Evolutionary conservation across 2,888 invertebrate species (phyloP).

Genomic region (Mesorhabditis belari): DNA sequence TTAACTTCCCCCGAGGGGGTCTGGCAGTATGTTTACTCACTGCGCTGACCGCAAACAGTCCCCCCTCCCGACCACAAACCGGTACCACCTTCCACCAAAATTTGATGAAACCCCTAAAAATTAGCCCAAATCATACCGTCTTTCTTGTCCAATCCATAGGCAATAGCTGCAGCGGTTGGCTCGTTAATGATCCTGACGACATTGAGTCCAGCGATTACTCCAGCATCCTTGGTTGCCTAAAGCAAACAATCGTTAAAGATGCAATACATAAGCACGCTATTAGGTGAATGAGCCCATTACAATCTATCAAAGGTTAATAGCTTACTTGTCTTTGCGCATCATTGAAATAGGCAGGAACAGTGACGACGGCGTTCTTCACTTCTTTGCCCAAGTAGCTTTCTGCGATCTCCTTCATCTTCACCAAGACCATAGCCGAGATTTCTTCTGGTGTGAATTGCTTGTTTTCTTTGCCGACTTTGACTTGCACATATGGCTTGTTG

Average conservation of each 20-base stretch:
- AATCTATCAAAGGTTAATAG: too few relatives aligned
- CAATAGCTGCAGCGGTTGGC: constrained; percentile 58
- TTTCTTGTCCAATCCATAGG: constrained; percentile 53
- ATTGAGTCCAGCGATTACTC: constrained; percentile 74
- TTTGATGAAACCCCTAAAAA: not conserved
- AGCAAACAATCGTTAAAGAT: constrained; percentile 99
- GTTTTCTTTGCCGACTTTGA: constrained; percentile 69
- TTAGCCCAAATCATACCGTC: constrained; percentile 39
- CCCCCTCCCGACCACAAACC: not conserved
- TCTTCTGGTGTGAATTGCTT: constrained; percentile 96
- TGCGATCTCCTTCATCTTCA: constrained; percentile 53
- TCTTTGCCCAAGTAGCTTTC: constrained; percentile 64
- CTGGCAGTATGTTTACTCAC: constrained; percentile 5
- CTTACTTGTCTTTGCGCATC: not conserved
- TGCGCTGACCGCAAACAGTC: constrained; percentile 8
- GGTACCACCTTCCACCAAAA: not conserved
- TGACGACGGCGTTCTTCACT: constrained; percentile 77
- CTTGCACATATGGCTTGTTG: constrained; percentile 86
- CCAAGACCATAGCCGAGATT: constrained; percentile 88
- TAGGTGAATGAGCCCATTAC: too few relatives aligned
- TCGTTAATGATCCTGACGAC: constrained; percentile 75
- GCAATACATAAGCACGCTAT: too few relatives aligned
- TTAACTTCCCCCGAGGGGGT: constrained; percentile 3
- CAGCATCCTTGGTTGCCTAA: constrained; percentile 77
- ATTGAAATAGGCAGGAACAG: constrained; percentile 96